Percentiles rank a stretch among this genome's conserved stretches.
Conservation (phyloP, 2,797 vertebrate genomes). For the Gymnopithys bicolor region DNA sequence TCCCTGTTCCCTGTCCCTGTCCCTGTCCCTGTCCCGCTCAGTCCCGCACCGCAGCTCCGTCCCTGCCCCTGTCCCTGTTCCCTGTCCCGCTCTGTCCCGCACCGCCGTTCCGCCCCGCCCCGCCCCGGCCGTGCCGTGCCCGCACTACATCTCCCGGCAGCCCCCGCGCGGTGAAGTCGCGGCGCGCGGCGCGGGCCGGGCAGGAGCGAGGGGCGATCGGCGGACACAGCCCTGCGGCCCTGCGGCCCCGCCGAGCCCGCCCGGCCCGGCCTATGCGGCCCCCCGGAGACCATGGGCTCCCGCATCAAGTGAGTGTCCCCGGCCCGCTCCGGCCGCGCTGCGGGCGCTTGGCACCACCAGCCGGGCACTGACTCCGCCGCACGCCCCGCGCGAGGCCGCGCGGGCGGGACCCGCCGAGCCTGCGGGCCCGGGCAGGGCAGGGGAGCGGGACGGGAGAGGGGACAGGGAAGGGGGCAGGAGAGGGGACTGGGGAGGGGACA, state of each 20-base stretch:
- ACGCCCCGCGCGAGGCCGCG: slow-evolving; percentile 23
- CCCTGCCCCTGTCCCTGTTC: too few relatives aligned
- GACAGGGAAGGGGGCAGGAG: too few relatives aligned
- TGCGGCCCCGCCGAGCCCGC: background rate
- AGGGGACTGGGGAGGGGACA: too few relatives aligned
- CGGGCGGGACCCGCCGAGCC: background rate
- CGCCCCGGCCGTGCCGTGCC: background rate
- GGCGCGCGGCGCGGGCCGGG: slow-evolving; percentile 73
- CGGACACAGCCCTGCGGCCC: slow-evolving; percentile 46
- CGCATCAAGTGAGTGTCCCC: slow-evolving; percentile 80
- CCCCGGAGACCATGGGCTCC: slow-evolving; percentile 80
- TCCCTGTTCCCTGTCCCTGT: too few relatives aligned
- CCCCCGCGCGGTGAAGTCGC: slow-evolving; percentile 31
- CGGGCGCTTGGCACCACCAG: slow-evolving; percentile 33
- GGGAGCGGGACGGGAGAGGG: too few relatives aligned
- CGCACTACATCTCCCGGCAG: slow-evolving; percentile 77
- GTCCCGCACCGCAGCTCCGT: too few relatives aligned
- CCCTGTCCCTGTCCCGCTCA: too few relatives aligned
- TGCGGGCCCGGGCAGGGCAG: slow-evolving; percentile 1
- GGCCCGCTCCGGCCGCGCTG: background rate
- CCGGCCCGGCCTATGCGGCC: slow-evolving; percentile 76
- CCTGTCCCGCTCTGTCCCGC: too few relatives aligned
- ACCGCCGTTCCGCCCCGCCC: too few relatives aligned
- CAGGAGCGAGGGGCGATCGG: slow-evolving; percentile 74
- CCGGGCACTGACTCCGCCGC: slow-evolving; percentile 47